Evolutionary conservation across 2,113 vertebrate species (phyloP).

Genomic region (Elephantulus edwardii): DNA sequence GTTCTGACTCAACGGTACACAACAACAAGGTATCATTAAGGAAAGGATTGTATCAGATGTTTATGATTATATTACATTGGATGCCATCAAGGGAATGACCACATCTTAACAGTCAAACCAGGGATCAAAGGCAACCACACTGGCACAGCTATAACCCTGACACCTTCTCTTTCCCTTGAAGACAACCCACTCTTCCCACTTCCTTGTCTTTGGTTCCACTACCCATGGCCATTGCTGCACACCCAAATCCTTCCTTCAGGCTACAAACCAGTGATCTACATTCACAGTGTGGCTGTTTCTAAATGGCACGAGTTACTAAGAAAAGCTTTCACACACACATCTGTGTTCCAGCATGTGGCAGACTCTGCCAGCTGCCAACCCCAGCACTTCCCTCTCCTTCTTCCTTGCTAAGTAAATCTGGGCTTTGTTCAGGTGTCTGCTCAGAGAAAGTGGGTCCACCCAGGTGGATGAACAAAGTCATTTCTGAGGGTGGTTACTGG

Average conservation of each 20-base stretch:
- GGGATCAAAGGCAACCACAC: too few relatives aligned
- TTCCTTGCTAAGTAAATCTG: background rate
- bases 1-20: too few relatives aligned
- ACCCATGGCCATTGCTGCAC: background rate
- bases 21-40: too few relatives aligned
- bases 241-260: background rate
- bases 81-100: too few relatives aligned
- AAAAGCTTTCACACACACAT: background rate
- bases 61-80: too few relatives aligned
- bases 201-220: background rate
- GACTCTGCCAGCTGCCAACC: background rate
- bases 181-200: background rate
- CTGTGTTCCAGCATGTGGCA: background rate
- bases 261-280: background rate
- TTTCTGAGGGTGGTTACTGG: background rate
- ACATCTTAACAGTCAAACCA: too few relatives aligned
- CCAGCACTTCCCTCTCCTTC: background rate
- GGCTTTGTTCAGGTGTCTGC: background rate
- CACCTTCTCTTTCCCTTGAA: background rate
- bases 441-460: background rate
- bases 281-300: background rate
- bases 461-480: background rate
- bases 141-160: too few relatives aligned
- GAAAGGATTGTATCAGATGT: too few relatives aligned
- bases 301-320: background rate